Base-by-base conservation (phyloP, 2,888 invertebrate species). In the Holacanthella duospinosa region DNA sequence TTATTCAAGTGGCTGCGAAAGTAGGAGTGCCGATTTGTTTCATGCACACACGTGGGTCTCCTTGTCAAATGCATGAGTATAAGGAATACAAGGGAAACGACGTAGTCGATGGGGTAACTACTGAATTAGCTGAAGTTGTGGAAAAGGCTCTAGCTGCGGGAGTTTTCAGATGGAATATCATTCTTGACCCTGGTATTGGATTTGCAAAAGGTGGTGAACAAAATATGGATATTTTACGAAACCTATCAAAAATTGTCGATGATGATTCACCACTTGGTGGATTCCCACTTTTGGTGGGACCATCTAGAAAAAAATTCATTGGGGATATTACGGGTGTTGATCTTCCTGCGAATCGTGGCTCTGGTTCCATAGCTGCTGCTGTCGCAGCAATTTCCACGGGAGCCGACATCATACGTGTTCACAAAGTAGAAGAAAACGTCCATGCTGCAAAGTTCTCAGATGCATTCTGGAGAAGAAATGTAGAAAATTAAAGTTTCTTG, bases 391-490 rank as follows among this genome's bases (percentile, higher is more conserved):
- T 48, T 48, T 48, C 48, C 16, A 21, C 4, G n/a, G 48, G 48
- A 4, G 48, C 48, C 4, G 48, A 48, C 21, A 48, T 48, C 21
- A 21, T 48, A 4, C 12, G 48, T 16, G 48, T 48, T 21, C 48
- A 48, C 21, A 21, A 48, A 9, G 48, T 48, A n/a, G 48, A n/a
- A n/a, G 48, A 48, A 48, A 48, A 48, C 21, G 21, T 48, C 4
- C 48, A 48, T 16, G 48, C 21, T 16, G 48, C 48, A 21, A 48
- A 48, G 21, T 48, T 48, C 21, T 9, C 48, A n/a, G 48, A 48
- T 48, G 48, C 48, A 9, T 48, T 48, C 21, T 48, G 48, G 48
- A 48, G 48, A 21, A 48, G n/a, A n/a, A n/a, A n/a, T n/a, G n/a
- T n/a, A n/a, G n/a, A n/a, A n/a, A n/a, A n/a, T n/a, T n/a, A n/a